Conservation (phyloP, 1,140 invertebrate species). For the Rhysida immarginata region DNA sequence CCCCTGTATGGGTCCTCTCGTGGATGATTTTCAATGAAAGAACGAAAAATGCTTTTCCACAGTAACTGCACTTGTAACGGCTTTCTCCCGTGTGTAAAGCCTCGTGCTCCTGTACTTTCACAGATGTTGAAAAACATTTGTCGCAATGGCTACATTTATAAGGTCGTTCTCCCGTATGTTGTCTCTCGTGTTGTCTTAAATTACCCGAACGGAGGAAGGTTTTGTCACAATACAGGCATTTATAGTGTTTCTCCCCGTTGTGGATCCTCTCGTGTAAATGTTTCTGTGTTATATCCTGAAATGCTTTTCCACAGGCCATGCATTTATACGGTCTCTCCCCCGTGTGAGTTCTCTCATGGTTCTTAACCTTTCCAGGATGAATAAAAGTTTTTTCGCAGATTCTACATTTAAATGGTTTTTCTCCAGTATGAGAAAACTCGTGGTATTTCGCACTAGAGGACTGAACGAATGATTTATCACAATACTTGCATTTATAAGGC, state of each 20-base stretch:
- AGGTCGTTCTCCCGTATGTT: neutral
- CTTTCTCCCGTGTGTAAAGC: conserved; percentile 13
- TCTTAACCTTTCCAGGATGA: no score
- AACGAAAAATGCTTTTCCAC: conserved; percentile 33
- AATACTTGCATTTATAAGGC: no score
- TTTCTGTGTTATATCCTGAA: no score
- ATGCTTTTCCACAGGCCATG: no score
- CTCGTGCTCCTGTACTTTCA: neutral
- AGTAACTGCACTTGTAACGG: conserved; percentile 38
- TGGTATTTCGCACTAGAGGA: no score
- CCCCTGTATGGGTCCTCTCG: conserved; percentile 10
- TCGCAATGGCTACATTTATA: neutral
- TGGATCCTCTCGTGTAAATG: no score
- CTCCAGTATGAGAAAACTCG: no score
- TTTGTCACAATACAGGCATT: neutral
- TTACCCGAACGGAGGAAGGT: neutral
- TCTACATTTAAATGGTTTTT: no score
- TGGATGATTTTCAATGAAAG: conserved; percentile 7
- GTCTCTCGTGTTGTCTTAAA: neutral
- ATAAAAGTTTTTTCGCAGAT: no score
- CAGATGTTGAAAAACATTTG: neutral
- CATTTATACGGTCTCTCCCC: no score
- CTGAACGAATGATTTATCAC: no score
- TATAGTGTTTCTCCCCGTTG: neutral
- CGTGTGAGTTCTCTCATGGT: no score